Base-by-base conservation (phyloP, 2,113 vertebrate genomes). In the Clinocottus analis region DNA sequence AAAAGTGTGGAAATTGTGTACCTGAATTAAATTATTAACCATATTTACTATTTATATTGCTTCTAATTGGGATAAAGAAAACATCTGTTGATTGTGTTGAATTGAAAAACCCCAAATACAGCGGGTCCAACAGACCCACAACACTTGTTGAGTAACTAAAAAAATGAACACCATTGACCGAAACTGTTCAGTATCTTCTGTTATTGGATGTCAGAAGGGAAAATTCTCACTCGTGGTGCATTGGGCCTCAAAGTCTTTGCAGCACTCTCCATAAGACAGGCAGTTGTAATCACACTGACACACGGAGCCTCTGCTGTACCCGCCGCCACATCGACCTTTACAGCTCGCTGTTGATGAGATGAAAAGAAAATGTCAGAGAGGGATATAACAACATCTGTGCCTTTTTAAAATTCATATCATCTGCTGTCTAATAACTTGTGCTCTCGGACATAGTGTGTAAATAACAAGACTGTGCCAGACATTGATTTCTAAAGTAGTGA, bases 211-310 rank as follows among this genome's bases (percentile, higher is more conserved):
- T 13, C 41, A 35, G 37, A 13, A 23, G 27, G 79, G 60, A 58
- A 49, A 76, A 63, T 92, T 84, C 92, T 93, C 84, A 99, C 98
- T 93, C 91, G 93, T 84, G 45, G 95, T 96, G 93, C 98, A 99
- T 75, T 93, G 81, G 82, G 85, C 91, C 90, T 93, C 95, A 91
- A 93, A 99, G 93, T 99, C 96, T 29, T 77, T 83, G 87, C 98
- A 99, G 95, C 98, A 99, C 88, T 99, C 98, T 85, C 86, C 93
- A 92, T 96, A 97, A 83, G 74, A 58, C 79, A 97, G 93, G 79
- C 98, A 99, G 90, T 10, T 95, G 87, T 94, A 96, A 86, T 99
- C 98, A 95, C 98, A 99, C 86, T 98, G 97, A 92, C 98, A 99
- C 79, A 3, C 72, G 90, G 92, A 87, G 58, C 95, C 94, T 89